These are phyloP conservation scores for Sphaeridia pumilis DNA, from an alignment of 2,888 invertebrate species.

Conservation along the genomic window DNA sequence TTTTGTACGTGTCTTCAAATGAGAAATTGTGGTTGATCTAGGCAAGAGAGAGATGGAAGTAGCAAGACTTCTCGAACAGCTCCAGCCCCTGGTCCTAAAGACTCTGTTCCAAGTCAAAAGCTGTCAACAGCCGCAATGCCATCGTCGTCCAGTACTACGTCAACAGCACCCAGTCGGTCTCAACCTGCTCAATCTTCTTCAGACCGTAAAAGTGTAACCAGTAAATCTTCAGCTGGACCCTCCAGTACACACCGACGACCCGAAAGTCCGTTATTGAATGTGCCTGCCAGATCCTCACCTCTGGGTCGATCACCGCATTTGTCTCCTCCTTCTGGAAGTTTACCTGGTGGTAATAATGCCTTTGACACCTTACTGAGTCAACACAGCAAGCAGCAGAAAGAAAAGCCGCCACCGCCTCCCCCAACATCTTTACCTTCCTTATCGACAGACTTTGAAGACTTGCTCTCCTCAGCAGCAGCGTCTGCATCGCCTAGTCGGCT, in stretches of 20 bases:
- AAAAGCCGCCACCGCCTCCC: constrained; percentile 31
- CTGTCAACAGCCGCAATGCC: constrained; percentile 5
- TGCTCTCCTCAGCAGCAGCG: constrained; percentile 15
- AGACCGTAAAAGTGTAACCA: neutral
- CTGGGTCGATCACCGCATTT: neutral
- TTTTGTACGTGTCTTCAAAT: neutral
- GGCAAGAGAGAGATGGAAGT: constrained; percentile 21
- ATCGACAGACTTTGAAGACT: constrained; percentile 29
- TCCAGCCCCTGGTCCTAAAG: neutral
- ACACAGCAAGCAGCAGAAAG: constrained; percentile 9
- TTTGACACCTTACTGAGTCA: constrained; percentile 17
- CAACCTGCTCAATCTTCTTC: neutral
- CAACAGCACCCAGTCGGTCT: neutral
- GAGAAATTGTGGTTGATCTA: constrained; percentile 32
- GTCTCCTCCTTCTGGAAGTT: constrained; percentile 2
- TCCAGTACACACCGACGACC: constrained; percentile 6
- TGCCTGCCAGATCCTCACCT: neutral
- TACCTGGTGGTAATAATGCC: constrained; percentile 3
- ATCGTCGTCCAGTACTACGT: constrained; percentile 7
- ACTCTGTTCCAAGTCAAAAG: constrained; percentile 18
- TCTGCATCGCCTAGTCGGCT: constrained; percentile 6
- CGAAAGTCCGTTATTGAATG: constrained; percentile 1
- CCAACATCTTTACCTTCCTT: constrained; percentile 36
- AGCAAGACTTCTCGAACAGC: constrained; percentile 8
- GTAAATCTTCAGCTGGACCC: neutral